phyloP scores from a whole-genome alignment of 2,888 invertebrate genomes.

The Drosophila phalerata region DNA sequence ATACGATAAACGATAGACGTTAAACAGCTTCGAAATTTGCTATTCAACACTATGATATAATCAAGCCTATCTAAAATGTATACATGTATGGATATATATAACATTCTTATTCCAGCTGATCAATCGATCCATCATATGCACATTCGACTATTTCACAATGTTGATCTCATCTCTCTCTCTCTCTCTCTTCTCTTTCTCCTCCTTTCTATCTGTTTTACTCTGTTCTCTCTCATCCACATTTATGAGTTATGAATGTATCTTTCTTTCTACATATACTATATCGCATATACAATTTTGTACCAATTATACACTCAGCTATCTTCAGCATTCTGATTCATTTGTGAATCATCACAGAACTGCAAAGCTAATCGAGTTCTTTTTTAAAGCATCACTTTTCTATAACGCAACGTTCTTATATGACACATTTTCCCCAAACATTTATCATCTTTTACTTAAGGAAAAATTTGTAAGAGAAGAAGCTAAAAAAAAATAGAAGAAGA shows the following conservation, averaged over 20 bases:
- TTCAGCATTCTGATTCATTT: conserved; percentile 29
- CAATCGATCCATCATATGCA: conserved; percentile 19
- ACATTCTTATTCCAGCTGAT: conserved; percentile 18
- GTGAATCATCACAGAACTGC: conserved; percentile 8
- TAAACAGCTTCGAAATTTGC: neutral
- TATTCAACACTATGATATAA: neutral
- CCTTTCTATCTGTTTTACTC: neutral
- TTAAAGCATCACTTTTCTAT: neutral
- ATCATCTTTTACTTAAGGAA: neutral
- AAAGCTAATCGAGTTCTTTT: conserved; percentile 5
- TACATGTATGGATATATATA: neutral
- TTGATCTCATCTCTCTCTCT: conserved; percentile 42
- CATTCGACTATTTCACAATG: conserved; percentile 17
- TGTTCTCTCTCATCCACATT: conserved; percentile 1
- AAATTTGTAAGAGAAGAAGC: neutral
- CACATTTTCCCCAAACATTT: neutral
- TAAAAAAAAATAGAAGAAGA: too few species aligned
- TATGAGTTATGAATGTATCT: conserved; percentile 20
- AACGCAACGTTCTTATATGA: neutral
- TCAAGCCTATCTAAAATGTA: neutral
- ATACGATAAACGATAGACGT: conserved; percentile 11
- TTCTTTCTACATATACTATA: neutral
- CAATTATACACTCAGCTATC: conserved; percentile 45
- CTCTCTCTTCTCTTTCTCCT: neutral
- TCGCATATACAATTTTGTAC: conserved; percentile 5